These are phyloP conservation scores for Sebastolobus altivelis DNA, from an alignment of 2,797 vertebrate species.

Conservation along the genomic window DNA sequence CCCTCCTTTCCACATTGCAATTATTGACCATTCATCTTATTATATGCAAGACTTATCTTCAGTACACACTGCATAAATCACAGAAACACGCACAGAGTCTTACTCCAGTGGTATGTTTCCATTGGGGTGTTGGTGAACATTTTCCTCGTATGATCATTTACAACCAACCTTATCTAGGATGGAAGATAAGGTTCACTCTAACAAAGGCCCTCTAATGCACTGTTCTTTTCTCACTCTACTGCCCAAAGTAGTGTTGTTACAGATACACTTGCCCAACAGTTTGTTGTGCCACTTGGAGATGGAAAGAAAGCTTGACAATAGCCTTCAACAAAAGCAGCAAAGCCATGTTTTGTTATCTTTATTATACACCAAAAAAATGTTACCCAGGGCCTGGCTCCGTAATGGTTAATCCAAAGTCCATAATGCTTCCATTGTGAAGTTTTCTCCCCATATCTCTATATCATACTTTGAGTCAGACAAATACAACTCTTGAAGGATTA, in stretches of 20 bases:
- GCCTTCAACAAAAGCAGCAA: background rate
- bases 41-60: background rate
- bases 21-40: conserved; percentile 1
- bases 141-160: conserved; percentile 57
- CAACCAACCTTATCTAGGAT: conserved; percentile 29
- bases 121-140: conserved; percentile 42
- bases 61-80: background rate
- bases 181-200: conserved; percentile 40
- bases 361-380: background rate
- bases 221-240: conserved; percentile 24
- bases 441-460: background rate
- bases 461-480: conserved; percentile 19
- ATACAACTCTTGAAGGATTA: conserved; percentile 19
- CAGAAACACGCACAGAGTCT: background rate
- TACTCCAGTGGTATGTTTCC: conserved; percentile 47
- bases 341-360: conserved; percentile 23
- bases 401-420: conserved; percentile 10
- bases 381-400: background rate
- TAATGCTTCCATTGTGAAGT: conserved; percentile 4
- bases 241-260: conserved; percentile 9
- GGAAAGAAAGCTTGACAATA: conserved; percentile 8
- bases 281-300: conserved; percentile 15
- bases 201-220: conserved; percentile 13
- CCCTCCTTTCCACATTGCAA: background rate
- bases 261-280: conserved; percentile 11